Percentiles rank a stretch among this genome's conserved stretches.
These are phyloP conservation scores for Tryphoninae sp. DNA, from an alignment of 2,888 invertebrate species.

Conservation along the genomic window DNA sequence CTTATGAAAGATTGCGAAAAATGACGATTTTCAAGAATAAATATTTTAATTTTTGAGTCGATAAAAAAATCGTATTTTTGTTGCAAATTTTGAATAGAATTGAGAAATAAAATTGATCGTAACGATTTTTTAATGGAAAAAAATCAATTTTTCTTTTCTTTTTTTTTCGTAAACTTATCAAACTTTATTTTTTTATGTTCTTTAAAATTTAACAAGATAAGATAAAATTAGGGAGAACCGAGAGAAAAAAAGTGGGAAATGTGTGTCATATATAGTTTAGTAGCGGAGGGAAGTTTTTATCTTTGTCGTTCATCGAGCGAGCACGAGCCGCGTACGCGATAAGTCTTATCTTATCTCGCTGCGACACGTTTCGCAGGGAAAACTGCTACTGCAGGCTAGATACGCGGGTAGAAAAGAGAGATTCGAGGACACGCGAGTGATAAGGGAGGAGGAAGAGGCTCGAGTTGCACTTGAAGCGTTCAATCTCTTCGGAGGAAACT, in stretches of 20 bases:
- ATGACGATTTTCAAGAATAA: too few species aligned
- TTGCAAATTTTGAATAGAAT: background rate
- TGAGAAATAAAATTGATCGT: background rate
- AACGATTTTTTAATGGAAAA: too few species aligned
- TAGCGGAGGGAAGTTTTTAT: conserved; percentile 12
- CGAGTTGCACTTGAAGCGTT: conserved; percentile 34
- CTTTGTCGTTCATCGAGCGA: conserved; percentile 22
- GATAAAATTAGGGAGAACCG: background rate
- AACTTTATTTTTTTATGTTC: too few species aligned
- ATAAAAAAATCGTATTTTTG: background rate
- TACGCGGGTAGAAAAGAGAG: conserved; percentile 26
- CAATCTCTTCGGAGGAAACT: conserved; percentile 34
- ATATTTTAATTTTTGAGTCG: too few species aligned
- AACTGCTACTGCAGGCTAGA: conserved; percentile 49
- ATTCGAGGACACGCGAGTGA: conserved; percentile 17
- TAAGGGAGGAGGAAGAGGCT: background rate
- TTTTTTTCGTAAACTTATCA: too few species aligned
- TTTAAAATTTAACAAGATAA: background rate
- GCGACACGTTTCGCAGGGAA: conserved; percentile 27
- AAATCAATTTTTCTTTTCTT: too few species aligned
- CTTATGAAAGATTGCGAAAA: too few species aligned
- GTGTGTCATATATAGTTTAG: conserved; percentile 1
- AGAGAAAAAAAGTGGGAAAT: background rate
- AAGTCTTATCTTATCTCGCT: conserved; percentile 60
- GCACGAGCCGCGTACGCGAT: conserved; percentile 46